Conservation (phyloP, 2,797 vertebrate species). For the Pteronotus mesoamericanus region DNA sequence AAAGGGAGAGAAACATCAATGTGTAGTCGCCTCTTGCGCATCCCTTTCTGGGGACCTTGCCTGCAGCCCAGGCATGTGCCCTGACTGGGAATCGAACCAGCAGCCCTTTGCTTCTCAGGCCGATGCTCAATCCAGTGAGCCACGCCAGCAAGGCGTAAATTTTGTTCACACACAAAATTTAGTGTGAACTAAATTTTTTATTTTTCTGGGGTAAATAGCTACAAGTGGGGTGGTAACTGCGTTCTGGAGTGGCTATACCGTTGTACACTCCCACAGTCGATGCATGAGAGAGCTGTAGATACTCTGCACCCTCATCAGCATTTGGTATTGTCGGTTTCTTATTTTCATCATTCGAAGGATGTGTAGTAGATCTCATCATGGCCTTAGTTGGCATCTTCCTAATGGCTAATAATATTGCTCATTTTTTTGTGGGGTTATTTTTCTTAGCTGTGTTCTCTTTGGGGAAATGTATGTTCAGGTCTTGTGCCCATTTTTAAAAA, state of each 20-base stretch:
- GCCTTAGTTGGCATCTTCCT: neutral
- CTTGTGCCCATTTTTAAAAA: neutral
- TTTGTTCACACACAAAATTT: no score
- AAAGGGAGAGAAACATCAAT: no score
- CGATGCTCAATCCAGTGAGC: no score
- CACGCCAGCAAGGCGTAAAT: no score
- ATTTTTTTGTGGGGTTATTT: neutral
- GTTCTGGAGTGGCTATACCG: neutral
- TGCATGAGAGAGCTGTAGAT: fast-evolving
- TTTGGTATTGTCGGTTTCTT: neutral
- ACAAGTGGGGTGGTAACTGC: neutral
- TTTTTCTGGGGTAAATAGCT: neutral
- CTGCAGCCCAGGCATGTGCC: no score
- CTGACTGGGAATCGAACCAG: no score
- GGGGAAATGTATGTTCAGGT: neutral
- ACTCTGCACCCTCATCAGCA: fast-evolving
- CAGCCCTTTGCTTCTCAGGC: no score
- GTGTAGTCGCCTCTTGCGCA: no score
- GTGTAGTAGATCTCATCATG: fast-evolving
- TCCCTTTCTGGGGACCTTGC: no score
- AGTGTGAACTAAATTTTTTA: neutral
- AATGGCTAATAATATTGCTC: neutral
- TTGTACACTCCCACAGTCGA: neutral
- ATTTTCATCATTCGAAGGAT: fast-evolving
- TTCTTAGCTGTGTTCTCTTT: neutral